A percentile compares a stretch with the other conserved stretches of the same genome.
Conservation (phyloP, 2,113 vertebrate species). For the Dryoscopus gambensis region DNA sequence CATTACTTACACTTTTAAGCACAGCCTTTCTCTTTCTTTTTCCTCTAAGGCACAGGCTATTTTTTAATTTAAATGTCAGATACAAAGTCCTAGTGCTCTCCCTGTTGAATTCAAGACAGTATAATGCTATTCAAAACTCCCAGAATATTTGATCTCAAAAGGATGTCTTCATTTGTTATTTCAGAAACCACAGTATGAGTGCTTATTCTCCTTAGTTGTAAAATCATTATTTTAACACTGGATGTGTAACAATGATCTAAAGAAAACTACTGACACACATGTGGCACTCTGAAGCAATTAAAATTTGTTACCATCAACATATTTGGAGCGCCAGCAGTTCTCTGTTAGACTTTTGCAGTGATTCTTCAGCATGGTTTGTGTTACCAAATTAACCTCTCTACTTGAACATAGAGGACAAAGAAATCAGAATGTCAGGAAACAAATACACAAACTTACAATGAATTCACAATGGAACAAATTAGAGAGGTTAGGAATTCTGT, state of each 20-base stretch:
- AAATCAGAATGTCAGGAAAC: not conserved
- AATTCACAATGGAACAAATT: not conserved
- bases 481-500: not conserved
- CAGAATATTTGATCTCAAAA: not conserved
- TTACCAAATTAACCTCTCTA: not conserved
- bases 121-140: not conserved
- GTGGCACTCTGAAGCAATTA: not conserved
- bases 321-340: not conserved
- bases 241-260: not conserved
- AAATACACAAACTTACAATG: not conserved
- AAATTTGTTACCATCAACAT: not conserved
- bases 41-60: not conserved
- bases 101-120: not conserved
- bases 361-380: not conserved
- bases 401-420: not conserved
- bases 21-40: not conserved
- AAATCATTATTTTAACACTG: not conserved
- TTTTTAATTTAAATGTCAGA: constrained; percentile 1
- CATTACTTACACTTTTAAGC: not conserved
- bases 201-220: not conserved
- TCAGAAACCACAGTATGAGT: not conserved
- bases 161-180: not conserved
- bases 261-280: not conserved
- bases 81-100: not conserved
- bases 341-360: not conserved